Evolutionary conservation across 2,797 vertebrate genomes (phyloP), one percentile per base, ranked within the genome.

Genomic region (Poeciliopsis paucimaculata): DNA sequence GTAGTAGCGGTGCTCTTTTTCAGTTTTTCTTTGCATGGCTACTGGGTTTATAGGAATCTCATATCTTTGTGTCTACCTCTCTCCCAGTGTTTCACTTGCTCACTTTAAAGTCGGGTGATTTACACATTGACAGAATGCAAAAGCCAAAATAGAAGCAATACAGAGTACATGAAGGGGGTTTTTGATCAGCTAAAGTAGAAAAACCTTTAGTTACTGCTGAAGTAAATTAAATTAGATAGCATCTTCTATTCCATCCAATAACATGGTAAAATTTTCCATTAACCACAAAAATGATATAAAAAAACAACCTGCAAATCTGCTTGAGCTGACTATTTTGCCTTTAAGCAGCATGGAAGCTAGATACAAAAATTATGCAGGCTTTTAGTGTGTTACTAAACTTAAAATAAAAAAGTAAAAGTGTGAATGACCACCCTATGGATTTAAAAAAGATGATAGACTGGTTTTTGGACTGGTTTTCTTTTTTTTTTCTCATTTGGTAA

Each of bases 311-410:
- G 20, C 28, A 26, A 20, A 62, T 43, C 23, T n/a, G 23, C 23
- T 31, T 53, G 49, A 73, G 41, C n/a, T 26, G 28, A 47, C 64
- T 26, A 26, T 43, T 36, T 47, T 45, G 53, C 11, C 73, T 72
- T 10, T n/a, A 71, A 64, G n/a, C 62, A 82, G 76, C 45, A 51
- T n/a, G 26, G 34, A 43, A 77, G 36, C 36, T 68, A 68, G 20
- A 68, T 8, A 41, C 36, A 26, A 2, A 68, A 70, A 43, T 6
- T 2, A 70, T 45, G 23, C n/a, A 45, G 23, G 41, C 39, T 45
- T 70, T 15, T 13, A 70, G 16, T 45, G 68, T 45, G 12, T 45
- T 71, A 41, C 68, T 43, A 12, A 71, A 45, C 5, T 41, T 41
- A 39, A 71, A 71, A 71, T 28, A 10, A 45, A 45, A 71, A 10